Base-by-base conservation (phyloP, 2,113 vertebrate genomes). In the Paradoxurus hermaphroditus region DNA sequence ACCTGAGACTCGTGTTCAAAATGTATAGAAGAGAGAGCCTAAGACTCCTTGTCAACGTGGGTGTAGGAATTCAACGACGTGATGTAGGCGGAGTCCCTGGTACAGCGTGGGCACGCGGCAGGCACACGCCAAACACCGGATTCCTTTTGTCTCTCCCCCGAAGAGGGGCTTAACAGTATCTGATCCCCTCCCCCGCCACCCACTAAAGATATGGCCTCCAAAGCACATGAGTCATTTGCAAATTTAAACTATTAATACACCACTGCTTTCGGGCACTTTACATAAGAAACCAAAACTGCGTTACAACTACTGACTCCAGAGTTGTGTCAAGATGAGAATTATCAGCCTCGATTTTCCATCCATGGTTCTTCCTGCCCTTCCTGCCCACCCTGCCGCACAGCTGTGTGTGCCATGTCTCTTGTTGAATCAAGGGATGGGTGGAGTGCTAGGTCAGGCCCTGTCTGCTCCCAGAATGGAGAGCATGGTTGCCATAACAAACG, bases 401-500 rank as follows among this genome's bases (percentile, higher is more conserved):
- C 70, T 19, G 53, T 27, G 5, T 36, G 16, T 34, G 36, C 39
- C 31, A 1, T 1, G 36, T 65, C 25, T 7, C 21, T 21, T 62
- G 1, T 2, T 39, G 36, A 39, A 9, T 15, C 13, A 44, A 14
- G 36, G 5, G 23, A 10, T 1, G 46, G 16, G n/a, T 31, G 3
- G 49, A 7, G 44, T n/a, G 41, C 41, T 7, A 34, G 70, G 73
- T 11, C 1, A 0, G 1, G 41, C 41, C 3, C 14, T 21, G 25
- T 59, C 13, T 34, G 31, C n/a, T n/a, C 46, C 79, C 23, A 27
- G 12, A 68, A 34, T 16, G 41, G 53, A 49, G 25, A 65, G 36
- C 2, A 68, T 44, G 12, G 1, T 13, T 3, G 0, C 36, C 4
- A 0, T 0, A 7, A 49, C 10, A 49, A 11, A 53, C 1, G 6